These are phyloP conservation scores for Empidonax alnorum DNA, from an alignment of 2,113 vertebrate species.

Conservation along the genomic window DNA sequence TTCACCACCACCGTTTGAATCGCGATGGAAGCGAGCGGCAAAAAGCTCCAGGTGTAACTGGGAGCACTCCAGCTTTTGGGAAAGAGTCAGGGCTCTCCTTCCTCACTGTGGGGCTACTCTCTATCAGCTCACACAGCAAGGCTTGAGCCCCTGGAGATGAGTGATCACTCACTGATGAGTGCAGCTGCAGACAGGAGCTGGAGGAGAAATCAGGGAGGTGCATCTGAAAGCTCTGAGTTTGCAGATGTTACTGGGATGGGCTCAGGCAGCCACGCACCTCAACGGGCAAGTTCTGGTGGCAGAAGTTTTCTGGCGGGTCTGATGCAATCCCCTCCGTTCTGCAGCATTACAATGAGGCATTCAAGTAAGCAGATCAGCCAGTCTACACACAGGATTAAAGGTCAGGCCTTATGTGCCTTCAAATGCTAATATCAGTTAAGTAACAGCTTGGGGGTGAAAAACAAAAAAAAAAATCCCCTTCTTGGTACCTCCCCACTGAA, in stretches of 20 bases:
- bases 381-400: constrained; percentile 38
- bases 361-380: constrained; percentile 46
- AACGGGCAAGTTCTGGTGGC: not conserved
- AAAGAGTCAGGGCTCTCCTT: not conserved
- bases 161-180: not conserved
- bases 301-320: not conserved
- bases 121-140: not conserved
- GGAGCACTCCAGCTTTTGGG: not conserved
- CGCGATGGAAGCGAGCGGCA: accelerated
- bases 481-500: not conserved
- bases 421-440: constrained; percentile 55
- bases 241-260: not conserved
- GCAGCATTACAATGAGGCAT: constrained; percentile 37
- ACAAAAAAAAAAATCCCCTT: not conserved
- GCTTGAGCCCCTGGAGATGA: not conserved
- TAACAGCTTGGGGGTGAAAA: constrained; percentile 44
- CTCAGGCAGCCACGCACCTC: not conserved
- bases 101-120: not conserved
- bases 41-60: not conserved
- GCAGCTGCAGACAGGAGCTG: not conserved
- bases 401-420: constrained; percentile 38
- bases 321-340: constrained; percentile 20
- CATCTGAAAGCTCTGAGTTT: not conserved
- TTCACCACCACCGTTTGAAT: not conserved
- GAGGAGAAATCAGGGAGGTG: not conserved